phyloP scores from a whole-genome alignment of 2,888 invertebrate genomes.

The Chrysina gloriosa region DNA sequence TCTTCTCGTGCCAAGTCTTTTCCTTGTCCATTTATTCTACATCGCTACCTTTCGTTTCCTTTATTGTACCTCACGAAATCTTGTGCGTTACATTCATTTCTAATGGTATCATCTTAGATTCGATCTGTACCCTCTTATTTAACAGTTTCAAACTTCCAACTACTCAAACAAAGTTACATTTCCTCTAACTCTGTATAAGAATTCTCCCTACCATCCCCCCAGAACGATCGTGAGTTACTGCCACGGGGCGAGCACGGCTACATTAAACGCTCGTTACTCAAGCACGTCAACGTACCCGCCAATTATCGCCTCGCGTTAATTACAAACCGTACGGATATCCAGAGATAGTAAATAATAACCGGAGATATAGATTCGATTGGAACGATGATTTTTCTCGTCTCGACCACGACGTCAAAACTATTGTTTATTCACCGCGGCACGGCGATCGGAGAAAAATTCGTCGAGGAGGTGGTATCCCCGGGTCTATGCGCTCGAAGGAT shows the following conservation, averaged over 20 bases:
- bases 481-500: neutral
- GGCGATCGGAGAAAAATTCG: neutral
- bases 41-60: too few species aligned
- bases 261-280: slow-evolving; percentile 58
- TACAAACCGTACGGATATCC: slow-evolving; percentile 44
- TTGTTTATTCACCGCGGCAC: neutral
- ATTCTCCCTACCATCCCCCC: too few species aligned
- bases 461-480: neutral
- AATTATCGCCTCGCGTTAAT: slow-evolving; percentile 62
- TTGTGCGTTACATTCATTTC: too few species aligned
- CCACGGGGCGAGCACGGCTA: slow-evolving; percentile 46
- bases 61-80: too few species aligned
- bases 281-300: slow-evolving; percentile 56
- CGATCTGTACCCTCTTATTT: too few species aligned
- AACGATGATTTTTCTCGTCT: neutral
- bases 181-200: too few species aligned
- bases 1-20: too few species aligned
- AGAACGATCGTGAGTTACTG: too few species aligned
- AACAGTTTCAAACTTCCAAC: too few species aligned
- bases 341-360: neutral
- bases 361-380: slow-evolving; percentile 24
- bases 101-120: too few species aligned
- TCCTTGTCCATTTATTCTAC: too few species aligned
- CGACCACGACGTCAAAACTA: neutral
- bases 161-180: too few species aligned